Conservation (phyloP, 2,113 vertebrate species). For the Xiphophorus maculatus region DNA sequence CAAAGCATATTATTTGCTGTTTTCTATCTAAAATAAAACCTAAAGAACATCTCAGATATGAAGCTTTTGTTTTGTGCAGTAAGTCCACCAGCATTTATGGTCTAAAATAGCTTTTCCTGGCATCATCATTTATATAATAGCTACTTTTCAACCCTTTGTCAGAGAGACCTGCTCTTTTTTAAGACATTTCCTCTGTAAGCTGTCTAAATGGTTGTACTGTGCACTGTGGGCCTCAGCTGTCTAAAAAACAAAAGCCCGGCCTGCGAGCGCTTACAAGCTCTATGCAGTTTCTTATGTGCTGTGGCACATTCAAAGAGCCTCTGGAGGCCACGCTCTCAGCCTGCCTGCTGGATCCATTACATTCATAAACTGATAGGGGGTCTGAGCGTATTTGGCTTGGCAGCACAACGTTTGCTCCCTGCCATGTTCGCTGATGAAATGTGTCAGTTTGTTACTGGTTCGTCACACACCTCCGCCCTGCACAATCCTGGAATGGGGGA, state of each 20-base stretch:
- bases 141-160: constrained; percentile 27
- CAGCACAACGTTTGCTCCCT: constrained; percentile 55
- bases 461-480: constrained; percentile 33
- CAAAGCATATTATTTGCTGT: too few relatives aligned
- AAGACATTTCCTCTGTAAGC: constrained; percentile 40
- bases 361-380: constrained; percentile 60
- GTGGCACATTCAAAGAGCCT: constrained; percentile 33
- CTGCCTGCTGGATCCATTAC: constrained; percentile 60
- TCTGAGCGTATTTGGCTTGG: constrained; percentile 57
- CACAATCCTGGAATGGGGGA: constrained; percentile 18
- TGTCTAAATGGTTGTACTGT: constrained; percentile 32
- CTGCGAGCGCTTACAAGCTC: constrained; percentile 2
- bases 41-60: not conserved
- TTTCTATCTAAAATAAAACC: too few relatives aligned
- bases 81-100: not conserved
- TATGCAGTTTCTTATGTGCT: constrained; percentile 25
- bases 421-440: constrained; percentile 57
- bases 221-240: constrained; percentile 21
- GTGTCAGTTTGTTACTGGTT: constrained; percentile 49
- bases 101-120: not conserved
- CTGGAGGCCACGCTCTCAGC: constrained; percentile 42
- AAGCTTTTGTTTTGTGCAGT: not conserved
- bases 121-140: constrained; percentile 25
- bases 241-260: constrained; percentile 16
- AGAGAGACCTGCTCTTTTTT: constrained; percentile 23